A percentile compares a stretch with the other conserved stretches of the same genome.
Conservation (phyloP, 2,797 vertebrate genomes). For the Sebastes minor region DNA sequence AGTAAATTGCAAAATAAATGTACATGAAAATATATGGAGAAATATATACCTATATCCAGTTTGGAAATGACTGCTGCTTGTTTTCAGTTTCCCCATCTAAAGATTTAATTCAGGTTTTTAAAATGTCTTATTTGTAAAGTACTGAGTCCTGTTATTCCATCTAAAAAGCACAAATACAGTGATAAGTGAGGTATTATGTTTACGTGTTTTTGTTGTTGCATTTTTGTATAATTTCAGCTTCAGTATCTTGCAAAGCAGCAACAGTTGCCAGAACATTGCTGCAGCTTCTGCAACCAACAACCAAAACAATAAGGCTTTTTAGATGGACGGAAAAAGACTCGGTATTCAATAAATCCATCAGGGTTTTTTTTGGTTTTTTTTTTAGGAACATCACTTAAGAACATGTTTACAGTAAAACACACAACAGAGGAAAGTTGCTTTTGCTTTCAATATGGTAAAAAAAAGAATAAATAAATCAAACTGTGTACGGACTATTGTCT, state of each 20-base stretch:
- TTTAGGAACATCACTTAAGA: conserved; percentile 43
- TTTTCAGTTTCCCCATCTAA: conserved; percentile 50
- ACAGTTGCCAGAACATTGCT: background rate
- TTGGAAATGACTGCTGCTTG: conserved; percentile 50
- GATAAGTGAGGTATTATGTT: conserved; percentile 14
- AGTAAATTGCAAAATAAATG: conserved; percentile 37
- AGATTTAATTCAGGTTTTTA: conserved; percentile 42
- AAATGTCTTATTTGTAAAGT: conserved; percentile 44
- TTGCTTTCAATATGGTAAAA: conserved; percentile 75
- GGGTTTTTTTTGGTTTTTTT: background rate
- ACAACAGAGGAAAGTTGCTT: conserved; percentile 61
- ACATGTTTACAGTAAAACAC: conserved; percentile 71
- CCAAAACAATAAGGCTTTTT: conserved; percentile 33
- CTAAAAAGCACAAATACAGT: conserved; percentile 39
- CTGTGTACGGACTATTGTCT: conserved; percentile 25
- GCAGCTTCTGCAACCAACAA: conserved; percentile 13
- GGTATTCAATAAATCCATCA: conserved; percentile 7
- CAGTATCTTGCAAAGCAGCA: background rate
- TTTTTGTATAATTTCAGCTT: conserved; percentile 30
- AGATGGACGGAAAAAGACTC: conserved; percentile 46
- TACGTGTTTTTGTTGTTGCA: background rate
- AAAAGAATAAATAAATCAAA: conserved; percentile 70
- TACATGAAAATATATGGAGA: conserved; percentile 57
- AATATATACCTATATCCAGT: conserved; percentile 46
- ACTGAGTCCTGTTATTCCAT: conserved; percentile 42